Conservation (phyloP, 2,797 vertebrate genomes). For the Karalla daura region DNA sequence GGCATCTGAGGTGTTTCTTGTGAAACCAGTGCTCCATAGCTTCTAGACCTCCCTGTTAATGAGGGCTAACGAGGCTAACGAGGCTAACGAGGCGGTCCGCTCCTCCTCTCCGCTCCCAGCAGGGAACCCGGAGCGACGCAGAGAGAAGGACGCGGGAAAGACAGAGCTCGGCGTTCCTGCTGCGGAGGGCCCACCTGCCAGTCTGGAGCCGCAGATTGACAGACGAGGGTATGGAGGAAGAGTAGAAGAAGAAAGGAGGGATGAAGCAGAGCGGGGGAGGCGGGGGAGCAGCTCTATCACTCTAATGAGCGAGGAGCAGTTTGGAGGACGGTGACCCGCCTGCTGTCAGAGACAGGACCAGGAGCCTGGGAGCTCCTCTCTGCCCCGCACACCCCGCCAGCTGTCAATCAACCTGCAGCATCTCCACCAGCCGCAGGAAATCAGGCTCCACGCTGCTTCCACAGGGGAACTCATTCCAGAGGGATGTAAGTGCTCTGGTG, state of each 20-base stretch:
- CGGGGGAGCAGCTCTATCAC: conserved; percentile 72
- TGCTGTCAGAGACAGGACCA: conserved; percentile 70
- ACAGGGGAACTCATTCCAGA: conserved; percentile 20
- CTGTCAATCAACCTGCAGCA: conserved; percentile 27
- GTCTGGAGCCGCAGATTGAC: conserved; percentile 51
- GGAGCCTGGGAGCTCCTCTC: conserved; percentile 59
- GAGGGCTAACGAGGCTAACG: too few species aligned
- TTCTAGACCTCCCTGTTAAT: too few species aligned
- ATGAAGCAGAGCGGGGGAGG: conserved; percentile 44
- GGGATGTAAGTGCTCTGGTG: conserved; percentile 5
- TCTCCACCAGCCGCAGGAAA: conserved; percentile 27
- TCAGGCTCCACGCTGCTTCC: conserved; percentile 21
- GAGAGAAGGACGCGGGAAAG: conserved; percentile 17
- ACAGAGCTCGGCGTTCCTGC: not conserved
- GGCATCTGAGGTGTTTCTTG: too few species aligned
- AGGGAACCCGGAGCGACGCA: conserved; percentile 9
- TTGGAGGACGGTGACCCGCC: conserved; percentile 75
- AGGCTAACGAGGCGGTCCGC: too few species aligned
- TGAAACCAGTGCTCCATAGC: too few species aligned
- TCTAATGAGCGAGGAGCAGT: conserved; percentile 73
- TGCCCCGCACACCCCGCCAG: conserved; percentile 37
- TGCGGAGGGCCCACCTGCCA: conserved; percentile 37
- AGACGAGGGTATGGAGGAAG: conserved; percentile 43
- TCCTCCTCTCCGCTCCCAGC: conserved; percentile 46
- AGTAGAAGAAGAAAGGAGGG: too few species aligned